Base-by-base conservation (phyloP, 64 coral and sea anemone species). In the Cladopsammia gracilis region DNA sequence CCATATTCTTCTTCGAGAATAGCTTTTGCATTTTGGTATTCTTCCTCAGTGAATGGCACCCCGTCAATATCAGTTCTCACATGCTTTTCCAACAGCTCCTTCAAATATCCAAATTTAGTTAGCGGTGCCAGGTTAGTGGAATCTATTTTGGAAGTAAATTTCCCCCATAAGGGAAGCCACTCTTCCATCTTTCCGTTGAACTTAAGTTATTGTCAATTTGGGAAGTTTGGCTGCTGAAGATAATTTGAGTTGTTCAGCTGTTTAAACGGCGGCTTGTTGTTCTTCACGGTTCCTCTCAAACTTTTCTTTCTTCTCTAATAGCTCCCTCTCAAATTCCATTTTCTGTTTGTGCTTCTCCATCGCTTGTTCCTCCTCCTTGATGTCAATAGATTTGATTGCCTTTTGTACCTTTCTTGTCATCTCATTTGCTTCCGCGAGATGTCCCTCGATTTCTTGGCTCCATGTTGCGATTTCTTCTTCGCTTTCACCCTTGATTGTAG, bases 201-300 rank as follows among this genome's bases (percentile, higher is more conserved):
- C 46, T 77, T 65, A 1, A 1, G 83, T 93, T 2, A 93, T 93
- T 4, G 64, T 51, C 51, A 93, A 71, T 42, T 93, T 90, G 9
- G 92, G 73, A 54, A 93, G 60, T 87, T 91, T 95, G 0, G 88
- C 88, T n/a, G n/a, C n/a, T n/a, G n/a, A n/a, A n/a, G n/a, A n/a
- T n/a, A n/a, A n/a, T n/a, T n/a, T n/a, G n/a, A n/a, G n/a, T n/a
- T n/a, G n/a, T n/a, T n/a, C n/a, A n/a, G n/a, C n/a, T n/a, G n/a
- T n/a, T n/a, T n/a, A n/a, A n/a, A n/a, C n/a, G n/a, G n/a, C n/a
- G n/a, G n/a, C n/a, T n/a, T n/a, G n/a, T n/a, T n/a, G n/a, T n/a
- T n/a, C n/a, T n/a, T n/a, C n/a, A n/a, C n/a, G n/a, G n/a, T n/a
- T n/a, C n/a, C n/a, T n/a, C n/a, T n/a, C n/a, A n/a, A n/a, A n/a